Evolutionary conservation across 2,113 vertebrate genomes (phyloP).

Genomic region (Epinephelus moara): DNA sequence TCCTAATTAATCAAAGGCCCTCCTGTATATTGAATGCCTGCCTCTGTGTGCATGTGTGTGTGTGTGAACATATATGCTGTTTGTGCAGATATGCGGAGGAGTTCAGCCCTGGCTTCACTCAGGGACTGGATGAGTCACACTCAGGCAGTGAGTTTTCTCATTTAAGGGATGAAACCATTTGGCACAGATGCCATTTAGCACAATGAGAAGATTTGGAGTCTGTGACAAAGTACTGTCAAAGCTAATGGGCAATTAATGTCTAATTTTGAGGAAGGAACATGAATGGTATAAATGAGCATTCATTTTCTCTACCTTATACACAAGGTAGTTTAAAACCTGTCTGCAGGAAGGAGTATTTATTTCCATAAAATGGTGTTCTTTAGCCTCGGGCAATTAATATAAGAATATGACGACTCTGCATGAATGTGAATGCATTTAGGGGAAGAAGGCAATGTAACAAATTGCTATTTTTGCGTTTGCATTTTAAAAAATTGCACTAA

Average conservation of each 20-base stretch:
- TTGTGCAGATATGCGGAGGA: conserved; percentile 1
- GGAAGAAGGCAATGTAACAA: background rate
- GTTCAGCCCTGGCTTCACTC: conserved; percentile 20
- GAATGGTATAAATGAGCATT: conserved; percentile 37
- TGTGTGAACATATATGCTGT: background rate
- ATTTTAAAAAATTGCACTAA: background rate
- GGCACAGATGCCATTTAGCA: conserved; percentile 45
- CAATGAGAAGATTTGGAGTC: conserved; percentile 41
- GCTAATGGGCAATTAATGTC: conserved; percentile 58
- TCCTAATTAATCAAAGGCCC: conserved; percentile 46
- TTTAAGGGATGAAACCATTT: conserved; percentile 50
- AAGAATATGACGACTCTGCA: background rate
- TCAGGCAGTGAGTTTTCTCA: conserved; percentile 32
- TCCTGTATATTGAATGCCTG: conserved; percentile 11
- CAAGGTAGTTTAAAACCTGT: conserved; percentile 24
- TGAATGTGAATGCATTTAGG: conserved; percentile 19
- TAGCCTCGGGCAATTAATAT: conserved; percentile 5
- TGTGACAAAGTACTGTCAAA: conserved; percentile 55
- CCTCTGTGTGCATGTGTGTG: background rate
- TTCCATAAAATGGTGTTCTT: conserved; percentile 31
- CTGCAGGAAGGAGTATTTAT: conserved; percentile 24
- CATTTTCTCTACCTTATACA: conserved; percentile 35
- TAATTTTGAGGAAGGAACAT: conserved; percentile 42
- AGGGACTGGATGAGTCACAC: conserved; percentile 26
- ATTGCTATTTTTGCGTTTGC: background rate